Conservation (phyloP, 2,113 vertebrate genomes). For the Zeus faber region DNA sequence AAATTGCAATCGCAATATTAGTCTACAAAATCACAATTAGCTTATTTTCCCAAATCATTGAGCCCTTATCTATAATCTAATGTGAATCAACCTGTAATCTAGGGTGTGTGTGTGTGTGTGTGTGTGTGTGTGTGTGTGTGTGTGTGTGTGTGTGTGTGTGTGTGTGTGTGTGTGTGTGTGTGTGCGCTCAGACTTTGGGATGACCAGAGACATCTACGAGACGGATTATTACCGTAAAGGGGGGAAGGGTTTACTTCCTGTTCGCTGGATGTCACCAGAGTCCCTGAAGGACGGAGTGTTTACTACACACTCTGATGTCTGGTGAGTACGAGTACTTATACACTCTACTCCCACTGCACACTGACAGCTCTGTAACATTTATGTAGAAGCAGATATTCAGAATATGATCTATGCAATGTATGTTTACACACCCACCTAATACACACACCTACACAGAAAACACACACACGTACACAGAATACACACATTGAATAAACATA, state of each 20-base stretch:
- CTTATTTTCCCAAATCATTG: no score
- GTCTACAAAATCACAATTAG: no score
- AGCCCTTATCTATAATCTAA: no score
- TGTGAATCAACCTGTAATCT: no score
- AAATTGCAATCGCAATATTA: no score
- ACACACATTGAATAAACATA: no score
- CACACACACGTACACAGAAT: background rate
- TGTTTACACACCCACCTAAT: no score
- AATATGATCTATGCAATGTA: no score
- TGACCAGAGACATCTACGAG: conserved; percentile 98
- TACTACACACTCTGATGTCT: conserved; percentile 96
- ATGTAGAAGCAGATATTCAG: no score
- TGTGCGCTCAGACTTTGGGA: conserved; percentile 86
- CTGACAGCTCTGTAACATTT: background rate
- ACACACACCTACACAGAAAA: no score
- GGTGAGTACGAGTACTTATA: conserved; percentile 71
- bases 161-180: conserved; percentile 18
- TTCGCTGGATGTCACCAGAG: conserved; percentile 98
- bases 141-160: conserved; percentile 2
- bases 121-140: conserved; percentile 1
- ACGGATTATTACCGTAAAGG: conserved; percentile 98
- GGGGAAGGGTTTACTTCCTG: conserved; percentile 93
- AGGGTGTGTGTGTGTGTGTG: conserved; percentile 17
- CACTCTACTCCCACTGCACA: background rate
- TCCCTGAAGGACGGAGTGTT: conserved; percentile 98